Percentiles rank a stretch among this genome's conserved stretches.
Evolutionary conservation across 2,113 vertebrate genomes (phyloP).

Genomic region (Carollia perspicillata): DNA sequence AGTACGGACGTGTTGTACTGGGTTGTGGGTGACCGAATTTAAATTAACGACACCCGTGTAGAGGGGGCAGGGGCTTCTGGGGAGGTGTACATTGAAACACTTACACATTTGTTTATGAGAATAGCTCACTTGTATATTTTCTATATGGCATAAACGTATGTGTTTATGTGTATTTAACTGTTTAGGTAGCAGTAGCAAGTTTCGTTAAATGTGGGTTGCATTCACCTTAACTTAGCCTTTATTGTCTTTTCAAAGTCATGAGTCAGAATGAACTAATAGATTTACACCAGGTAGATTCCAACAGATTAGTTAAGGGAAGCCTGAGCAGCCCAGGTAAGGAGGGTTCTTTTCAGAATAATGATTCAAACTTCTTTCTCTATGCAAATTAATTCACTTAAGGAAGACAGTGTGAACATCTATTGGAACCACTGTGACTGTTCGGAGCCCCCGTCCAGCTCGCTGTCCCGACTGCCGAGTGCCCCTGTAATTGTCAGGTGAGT

Average conservation of each 20-base stretch:
- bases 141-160: neutral
- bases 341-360: neutral
- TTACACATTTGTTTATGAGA: neutral
- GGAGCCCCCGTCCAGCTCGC: neutral
- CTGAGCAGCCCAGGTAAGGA: neutral
- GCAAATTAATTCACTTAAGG: neutral
- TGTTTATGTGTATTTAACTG: neutral
- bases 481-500: neutral
- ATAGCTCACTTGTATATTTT: neutral
- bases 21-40: neutral
- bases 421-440: neutral
- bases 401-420: neutral
- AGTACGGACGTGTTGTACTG: neutral
- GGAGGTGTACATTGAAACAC: neutral
- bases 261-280: neutral
- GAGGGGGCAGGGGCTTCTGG: fast-evolving
- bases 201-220: neutral
- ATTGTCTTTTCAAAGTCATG: neutral
- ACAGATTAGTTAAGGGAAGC: neutral
- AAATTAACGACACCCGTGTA: neutral
- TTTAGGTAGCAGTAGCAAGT: neutral
- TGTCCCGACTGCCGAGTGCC: neutral
- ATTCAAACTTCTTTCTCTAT: neutral
- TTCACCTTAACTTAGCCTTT: neutral
- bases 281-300: neutral